Conservation (phyloP, 2,113 vertebrate genomes). For the Cranoglanis bouderius region DNA sequence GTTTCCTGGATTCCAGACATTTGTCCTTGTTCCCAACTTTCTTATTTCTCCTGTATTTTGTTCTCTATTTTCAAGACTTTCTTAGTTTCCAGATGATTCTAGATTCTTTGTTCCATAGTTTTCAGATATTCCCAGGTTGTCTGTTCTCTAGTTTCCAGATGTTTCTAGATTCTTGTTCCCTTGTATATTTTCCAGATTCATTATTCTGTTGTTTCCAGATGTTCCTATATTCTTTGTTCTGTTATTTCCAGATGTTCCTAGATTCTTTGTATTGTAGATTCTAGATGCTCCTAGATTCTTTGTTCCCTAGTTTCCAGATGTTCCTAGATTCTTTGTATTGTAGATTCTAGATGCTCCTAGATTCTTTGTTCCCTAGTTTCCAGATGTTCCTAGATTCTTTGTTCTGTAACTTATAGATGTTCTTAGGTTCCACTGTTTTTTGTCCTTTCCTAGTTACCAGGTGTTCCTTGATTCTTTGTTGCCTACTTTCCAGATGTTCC, state of each 20-base stretch:
- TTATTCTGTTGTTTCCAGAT: background rate
- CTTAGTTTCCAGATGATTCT: background rate
- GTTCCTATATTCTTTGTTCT: background rate
- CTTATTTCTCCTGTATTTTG: background rate
- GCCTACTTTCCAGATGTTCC: background rate
- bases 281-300: background rate
- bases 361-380: background rate
- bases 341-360: background rate
- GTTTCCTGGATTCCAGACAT: background rate
- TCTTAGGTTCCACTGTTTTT: background rate
- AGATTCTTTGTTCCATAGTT: background rate
- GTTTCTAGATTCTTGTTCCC: background rate
- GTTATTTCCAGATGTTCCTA: background rate
- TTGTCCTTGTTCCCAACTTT: background rate
- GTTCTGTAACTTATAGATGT: background rate
- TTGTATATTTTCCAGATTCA: too few species aligned
- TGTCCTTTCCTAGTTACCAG: background rate
- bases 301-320: background rate
- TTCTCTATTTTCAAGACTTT: background rate
- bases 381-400: background rate
- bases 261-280: background rate
- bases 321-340: background rate
- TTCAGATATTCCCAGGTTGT: too few species aligned
- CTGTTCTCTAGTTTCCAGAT: too few species aligned
- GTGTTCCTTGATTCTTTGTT: background rate